Percentiles rank a stretch among this genome's conserved stretches.
Evolutionary conservation across 2,888 invertebrate species (phyloP).

Genomic region (Epistrophella euchroma): DNA sequence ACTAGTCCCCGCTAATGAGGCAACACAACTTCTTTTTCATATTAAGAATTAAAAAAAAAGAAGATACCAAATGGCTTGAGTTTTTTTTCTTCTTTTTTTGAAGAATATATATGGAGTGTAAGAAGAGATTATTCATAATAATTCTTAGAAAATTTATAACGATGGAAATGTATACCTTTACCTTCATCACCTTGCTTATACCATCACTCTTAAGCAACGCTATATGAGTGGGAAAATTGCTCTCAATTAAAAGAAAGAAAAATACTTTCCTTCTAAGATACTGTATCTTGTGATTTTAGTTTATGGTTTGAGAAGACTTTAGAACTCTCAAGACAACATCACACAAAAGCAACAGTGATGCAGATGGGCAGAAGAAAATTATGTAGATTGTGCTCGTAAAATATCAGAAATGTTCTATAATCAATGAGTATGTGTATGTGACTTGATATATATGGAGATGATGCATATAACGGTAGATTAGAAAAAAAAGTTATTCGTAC

Average conservation of each 20-base stretch:
- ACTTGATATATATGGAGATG: not conserved
- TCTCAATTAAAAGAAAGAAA: conserved; percentile 20
- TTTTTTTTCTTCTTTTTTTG: too few relatives aligned
- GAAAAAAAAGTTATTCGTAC: not conserved
- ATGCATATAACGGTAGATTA: conserved; percentile 2
- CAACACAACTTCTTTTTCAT: conserved; percentile 50
- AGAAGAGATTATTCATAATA: conserved; percentile 47
- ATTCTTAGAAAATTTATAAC: conserved; percentile 47
- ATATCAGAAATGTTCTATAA: conserved; percentile 36
- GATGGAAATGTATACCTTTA: conserved; percentile 9
- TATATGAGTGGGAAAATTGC: conserved; percentile 33
- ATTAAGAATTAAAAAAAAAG: not conserved
- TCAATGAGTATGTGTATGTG: not conserved
- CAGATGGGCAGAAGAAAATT: conserved; percentile 16
- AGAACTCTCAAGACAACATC: not conserved
- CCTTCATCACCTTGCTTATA: not conserved
- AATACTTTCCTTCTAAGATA: not conserved
- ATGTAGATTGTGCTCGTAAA: conserved; percentile 46
- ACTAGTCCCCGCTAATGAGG: conserved; percentile 64
- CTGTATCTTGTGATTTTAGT: conserved; percentile 9
- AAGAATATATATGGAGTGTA: not conserved
- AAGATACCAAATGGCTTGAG: conserved; percentile 42
- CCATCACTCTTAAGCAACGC: not conserved
- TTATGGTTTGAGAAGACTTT: conserved; percentile 1
- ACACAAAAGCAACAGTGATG: not conserved